A percentile compares a stretch with the other conserved stretches of the same genome.
Evolutionary conservation across 2,113 vertebrate genomes (phyloP).

Genomic region (Muntiacus muntjak): DNA sequence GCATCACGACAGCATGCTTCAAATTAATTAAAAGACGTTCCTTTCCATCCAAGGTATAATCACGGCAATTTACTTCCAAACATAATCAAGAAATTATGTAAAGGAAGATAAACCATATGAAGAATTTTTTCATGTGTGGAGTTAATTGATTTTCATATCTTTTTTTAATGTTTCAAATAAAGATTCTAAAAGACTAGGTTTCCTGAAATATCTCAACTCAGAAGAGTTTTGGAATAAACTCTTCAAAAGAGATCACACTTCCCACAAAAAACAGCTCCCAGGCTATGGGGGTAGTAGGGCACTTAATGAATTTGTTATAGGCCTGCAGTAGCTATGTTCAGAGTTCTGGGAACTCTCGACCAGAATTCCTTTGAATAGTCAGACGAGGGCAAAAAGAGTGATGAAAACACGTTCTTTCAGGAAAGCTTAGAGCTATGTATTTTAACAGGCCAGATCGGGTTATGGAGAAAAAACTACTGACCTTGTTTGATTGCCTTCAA

Average conservation of each 20-base stretch:
- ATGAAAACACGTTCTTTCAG: constrained; percentile 13
- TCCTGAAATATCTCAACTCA: constrained; percentile 55
- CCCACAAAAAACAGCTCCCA: constrained; percentile 22
- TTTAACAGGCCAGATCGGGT: constrained; percentile 21
- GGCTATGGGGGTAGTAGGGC: constrained; percentile 2
- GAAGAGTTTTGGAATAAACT: constrained; percentile 66
- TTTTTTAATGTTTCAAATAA: constrained; percentile 73
- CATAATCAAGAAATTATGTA: constrained; percentile 78
- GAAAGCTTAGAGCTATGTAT: not conserved
- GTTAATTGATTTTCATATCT: constrained; percentile 81
- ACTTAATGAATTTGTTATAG: not conserved
- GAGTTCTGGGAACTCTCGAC: constrained; percentile 16
- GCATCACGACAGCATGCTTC: constrained; percentile 66
- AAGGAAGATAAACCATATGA: constrained; percentile 76
- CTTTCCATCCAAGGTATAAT: constrained; percentile 79
- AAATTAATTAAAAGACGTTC: constrained; percentile 82
- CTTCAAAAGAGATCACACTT: constrained; percentile 68
- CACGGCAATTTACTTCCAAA: constrained; percentile 82
- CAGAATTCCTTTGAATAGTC: constrained; percentile 50
- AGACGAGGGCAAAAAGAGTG: not conserved
- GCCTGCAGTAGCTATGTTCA: not conserved
- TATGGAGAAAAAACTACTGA: not conserved
- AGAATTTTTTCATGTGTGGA: constrained; percentile 79
- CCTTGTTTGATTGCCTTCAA: not conserved
- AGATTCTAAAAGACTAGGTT: constrained; percentile 66